Evolutionary conservation across 2,113 vertebrate genomes (phyloP).

Genomic region (Xiphophorus maculatus): DNA sequence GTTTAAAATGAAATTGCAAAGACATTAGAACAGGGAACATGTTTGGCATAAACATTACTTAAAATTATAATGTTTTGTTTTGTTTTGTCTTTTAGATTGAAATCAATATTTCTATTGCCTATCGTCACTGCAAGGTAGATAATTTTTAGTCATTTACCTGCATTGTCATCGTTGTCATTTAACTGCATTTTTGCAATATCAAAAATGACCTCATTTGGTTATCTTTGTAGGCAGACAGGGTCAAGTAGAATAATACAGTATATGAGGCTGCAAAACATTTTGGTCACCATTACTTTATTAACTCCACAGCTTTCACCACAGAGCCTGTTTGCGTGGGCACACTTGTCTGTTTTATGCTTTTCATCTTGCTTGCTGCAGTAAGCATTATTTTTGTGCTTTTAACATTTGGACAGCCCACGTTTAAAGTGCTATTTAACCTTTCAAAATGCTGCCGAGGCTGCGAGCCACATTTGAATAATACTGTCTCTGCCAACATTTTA

Average conservation of each 20-base stretch:
- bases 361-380: slow-evolving; percentile 36
- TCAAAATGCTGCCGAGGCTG: slow-evolving; percentile 55
- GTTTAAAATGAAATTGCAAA: too few species aligned
- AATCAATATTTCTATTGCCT: neutral
- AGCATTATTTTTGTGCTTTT: slow-evolving; percentile 54
- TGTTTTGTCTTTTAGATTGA: too few species aligned
- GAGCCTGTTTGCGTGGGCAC: slow-evolving; percentile 34
- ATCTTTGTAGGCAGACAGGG: neutral
- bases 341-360: slow-evolving; percentile 43
- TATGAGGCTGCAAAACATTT: slow-evolving; percentile 1
- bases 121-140: neutral
- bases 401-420: slow-evolving; percentile 64
- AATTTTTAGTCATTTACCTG: too few species aligned
- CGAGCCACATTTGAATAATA: slow-evolving; percentile 59
- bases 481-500: slow-evolving; percentile 56
- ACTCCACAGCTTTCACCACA: slow-evolving; percentile 10
- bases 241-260: neutral
- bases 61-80: too few species aligned
- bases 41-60: too few species aligned
- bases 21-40: too few species aligned
- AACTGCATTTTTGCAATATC: neutral
- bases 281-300: slow-evolving; percentile 6
- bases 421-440: slow-evolving; percentile 74
- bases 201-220: neutral
- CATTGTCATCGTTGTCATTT: neutral